Conservation (phyloP, 2,113 vertebrate genomes). For the Monopterus albus region DNA sequence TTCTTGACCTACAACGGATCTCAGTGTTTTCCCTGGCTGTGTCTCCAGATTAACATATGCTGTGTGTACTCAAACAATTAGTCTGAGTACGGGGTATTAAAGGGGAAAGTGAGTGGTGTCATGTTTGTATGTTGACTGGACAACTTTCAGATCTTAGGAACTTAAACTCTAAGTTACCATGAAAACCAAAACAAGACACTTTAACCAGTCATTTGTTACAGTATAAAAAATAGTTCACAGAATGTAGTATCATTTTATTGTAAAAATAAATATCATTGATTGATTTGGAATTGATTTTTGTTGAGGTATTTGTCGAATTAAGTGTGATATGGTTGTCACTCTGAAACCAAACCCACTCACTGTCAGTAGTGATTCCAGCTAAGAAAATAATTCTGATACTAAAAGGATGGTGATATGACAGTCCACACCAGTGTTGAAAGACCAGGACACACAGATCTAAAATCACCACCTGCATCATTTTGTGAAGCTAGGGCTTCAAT, state of each 20-base stretch:
- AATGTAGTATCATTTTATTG: too few relatives aligned
- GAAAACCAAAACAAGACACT: neutral
- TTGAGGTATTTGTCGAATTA: slow-evolving; percentile 38
- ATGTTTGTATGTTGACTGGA: neutral
- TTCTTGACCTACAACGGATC: slow-evolving; percentile 20
- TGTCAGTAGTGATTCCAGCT: slow-evolving; percentile 28
- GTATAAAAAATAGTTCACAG: too few relatives aligned
- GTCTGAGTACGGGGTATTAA: slow-evolving; percentile 18
- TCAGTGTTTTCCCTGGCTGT: slow-evolving; percentile 8
- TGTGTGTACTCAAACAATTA: slow-evolving; percentile 51
- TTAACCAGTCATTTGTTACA: neutral
- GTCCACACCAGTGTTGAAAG: slow-evolving; percentile 21
- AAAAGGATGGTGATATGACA: slow-evolving; percentile 52
- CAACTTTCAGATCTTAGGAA: neutral
- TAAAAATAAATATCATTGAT: too few relatives aligned
- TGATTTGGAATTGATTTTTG: too few relatives aligned
- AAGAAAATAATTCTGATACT: slow-evolving; percentile 33
- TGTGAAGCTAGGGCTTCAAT: slow-evolving; percentile 13
- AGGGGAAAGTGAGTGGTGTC: neutral
- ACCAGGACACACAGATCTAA: too few relatives aligned
- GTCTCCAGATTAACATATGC: slow-evolving; percentile 26
- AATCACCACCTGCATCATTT: slow-evolving; percentile 35
- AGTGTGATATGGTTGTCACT: slow-evolving; percentile 18
- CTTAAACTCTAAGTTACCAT: neutral
- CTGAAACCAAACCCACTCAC: neutral